phyloP scores from a whole-genome alignment of 2,888 invertebrate species.

The Polyommatus iphigenia region DNA sequence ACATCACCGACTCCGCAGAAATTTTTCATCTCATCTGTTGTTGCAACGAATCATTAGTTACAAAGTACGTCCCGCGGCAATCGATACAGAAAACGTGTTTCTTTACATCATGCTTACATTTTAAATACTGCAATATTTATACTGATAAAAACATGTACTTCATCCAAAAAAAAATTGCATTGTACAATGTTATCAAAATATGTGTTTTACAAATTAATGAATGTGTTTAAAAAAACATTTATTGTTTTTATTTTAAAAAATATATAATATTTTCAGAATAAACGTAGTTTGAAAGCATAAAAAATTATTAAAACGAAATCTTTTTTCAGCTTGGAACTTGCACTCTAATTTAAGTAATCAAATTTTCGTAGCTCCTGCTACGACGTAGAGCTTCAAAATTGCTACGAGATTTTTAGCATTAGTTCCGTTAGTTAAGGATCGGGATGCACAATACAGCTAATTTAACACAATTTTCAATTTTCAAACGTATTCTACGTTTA shows the following conservation, averaged over 20 bases:
- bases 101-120: not conserved
- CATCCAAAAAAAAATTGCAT: not conserved
- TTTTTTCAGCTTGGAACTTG: not conserved
- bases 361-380: conserved; percentile 1
- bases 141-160: not conserved
- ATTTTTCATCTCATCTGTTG: conserved; percentile 45
- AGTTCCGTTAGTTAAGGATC: not conserved
- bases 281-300: no score
- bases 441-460: not conserved
- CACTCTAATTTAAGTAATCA: no score
- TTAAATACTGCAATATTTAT: not conserved
- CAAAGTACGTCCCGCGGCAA: not conserved
- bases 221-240: not conserved
- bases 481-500: not conserved
- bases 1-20: conserved; percentile 3
- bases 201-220: no score
- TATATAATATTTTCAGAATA: not conserved
- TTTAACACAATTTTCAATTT: not conserved
- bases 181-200: no score
- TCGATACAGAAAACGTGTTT: not conserved
- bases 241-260: no score
- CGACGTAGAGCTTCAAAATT: not conserved
- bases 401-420: not conserved
- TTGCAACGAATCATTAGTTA: conserved; percentile 37
- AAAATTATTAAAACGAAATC: not conserved